Base-by-base conservation (phyloP, 2,113 vertebrate species). In the Ramphastos sulfuratus region DNA sequence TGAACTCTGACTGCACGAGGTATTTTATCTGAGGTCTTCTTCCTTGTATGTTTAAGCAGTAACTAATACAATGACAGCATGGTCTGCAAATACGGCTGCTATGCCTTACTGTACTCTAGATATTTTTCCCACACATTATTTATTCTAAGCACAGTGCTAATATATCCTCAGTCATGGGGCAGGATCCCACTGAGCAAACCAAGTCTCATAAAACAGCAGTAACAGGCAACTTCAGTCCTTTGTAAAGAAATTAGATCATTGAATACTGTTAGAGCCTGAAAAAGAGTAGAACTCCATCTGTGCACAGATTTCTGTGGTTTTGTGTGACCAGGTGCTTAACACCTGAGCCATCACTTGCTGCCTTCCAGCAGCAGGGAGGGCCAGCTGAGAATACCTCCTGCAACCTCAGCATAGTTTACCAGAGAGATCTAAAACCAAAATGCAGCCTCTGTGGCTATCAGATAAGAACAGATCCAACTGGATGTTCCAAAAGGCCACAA, bases 171-270 rank as follows among this genome's bases (percentile, higher is more conserved):
- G 81, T 33, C 86, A 76, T 23, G 81, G 89, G 75, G 70, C 92
- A 96, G 91, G 77, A 94, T 30, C 66, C 92, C 81, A 90, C 86
- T 86, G 92, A 93, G 89, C 92, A 94, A 96, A 92, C 35, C 17
- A 84, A 84, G 86, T n/a, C 86, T 76, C 93, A 94, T 92, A 94
- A 89, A 96, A 92, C 66, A 93, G 86, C 89, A 90, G 59, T 85
- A 94, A 89, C 81, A 94, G 91, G 50, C 59, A 87, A 63, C 88
- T 93, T 82, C 91, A 93, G 24, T 55, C 61, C 39, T 59, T 50
- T 69, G 66, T 94, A 61, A 72, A 89, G 84, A 92, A 95, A 94
- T 92, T 73, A 84, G n/a, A 69, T 88, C 6, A 1, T 31, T 91
- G 86, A 92, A 67, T 42, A 35, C 44, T 19, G 28, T 60, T 48